These are phyloP conservation scores for Varanus salvator DNA, from an alignment of 2,113 vertebrate species.

Conservation along the genomic window DNA sequence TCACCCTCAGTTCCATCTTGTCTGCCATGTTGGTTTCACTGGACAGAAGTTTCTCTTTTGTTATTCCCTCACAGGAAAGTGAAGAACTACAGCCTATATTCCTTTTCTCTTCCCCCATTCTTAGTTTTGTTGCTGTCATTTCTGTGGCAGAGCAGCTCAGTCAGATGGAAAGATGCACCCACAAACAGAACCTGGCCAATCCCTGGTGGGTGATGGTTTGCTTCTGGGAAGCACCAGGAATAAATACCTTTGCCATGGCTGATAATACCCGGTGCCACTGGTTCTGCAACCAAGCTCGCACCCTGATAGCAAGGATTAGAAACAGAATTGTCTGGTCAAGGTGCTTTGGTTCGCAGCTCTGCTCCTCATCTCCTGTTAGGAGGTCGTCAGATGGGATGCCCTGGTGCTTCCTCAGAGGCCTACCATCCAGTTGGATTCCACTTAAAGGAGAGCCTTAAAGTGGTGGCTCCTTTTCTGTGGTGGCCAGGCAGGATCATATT, in stretches of 20 bases:
- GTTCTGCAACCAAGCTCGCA: not conserved
- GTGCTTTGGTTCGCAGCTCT: no score
- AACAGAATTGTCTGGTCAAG: no score
- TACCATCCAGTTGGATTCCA: no score
- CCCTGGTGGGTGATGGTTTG: no score
- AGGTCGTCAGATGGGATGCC: no score
- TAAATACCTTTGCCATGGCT: not conserved
- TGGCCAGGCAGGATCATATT: no score
- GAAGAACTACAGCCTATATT: not conserved
- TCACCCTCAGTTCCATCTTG: not conserved
- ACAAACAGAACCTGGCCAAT: no score
- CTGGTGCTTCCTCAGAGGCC: no score
- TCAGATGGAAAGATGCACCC: not conserved
- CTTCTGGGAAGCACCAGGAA: no score
- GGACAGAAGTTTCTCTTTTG: not conserved
- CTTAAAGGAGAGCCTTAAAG: no score
- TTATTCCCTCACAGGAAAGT: not conserved
- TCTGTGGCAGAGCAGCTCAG: not conserved
- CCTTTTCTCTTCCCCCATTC: not conserved
- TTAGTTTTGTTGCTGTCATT: not conserved
- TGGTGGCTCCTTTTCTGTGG: no score
- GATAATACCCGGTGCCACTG: not conserved
- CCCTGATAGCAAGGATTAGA: not conserved
- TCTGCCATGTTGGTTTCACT: not conserved
- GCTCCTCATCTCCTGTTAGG: no score